phyloP scores from a whole-genome alignment of 92 coral and sea anemone genomes.

The Ricordea florida region DNA sequence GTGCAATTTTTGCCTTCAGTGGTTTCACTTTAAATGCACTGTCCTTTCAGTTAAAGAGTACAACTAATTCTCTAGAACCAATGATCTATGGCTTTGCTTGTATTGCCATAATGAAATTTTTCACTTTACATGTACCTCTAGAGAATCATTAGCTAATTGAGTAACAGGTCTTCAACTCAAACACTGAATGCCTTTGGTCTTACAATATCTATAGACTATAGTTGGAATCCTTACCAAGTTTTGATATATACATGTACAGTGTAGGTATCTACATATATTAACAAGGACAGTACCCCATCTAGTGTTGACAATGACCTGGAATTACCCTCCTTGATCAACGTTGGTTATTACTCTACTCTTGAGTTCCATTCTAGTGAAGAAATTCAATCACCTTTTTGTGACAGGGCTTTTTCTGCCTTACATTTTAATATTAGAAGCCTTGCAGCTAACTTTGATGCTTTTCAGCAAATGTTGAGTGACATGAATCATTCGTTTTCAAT shows the following conservation, averaged over 20 bases:
- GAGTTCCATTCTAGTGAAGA: constrained; percentile 44
- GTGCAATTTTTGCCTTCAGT: constrained; percentile 44
- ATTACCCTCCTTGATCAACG: constrained; percentile 31
- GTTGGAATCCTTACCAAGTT: constrained; percentile 21
- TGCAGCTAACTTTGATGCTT: constrained; percentile 5
- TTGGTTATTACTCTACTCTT: constrained; percentile 29
- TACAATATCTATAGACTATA: constrained; percentile 12
- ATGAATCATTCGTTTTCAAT: neutral
- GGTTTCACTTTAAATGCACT: constrained; percentile 54
- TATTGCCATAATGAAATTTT: constrained; percentile 25
- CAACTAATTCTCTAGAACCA: constrained; percentile 33
- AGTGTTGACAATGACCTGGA: constrained; percentile 27
- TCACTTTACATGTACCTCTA: constrained; percentile 26
- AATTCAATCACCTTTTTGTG: constrained; percentile 8
- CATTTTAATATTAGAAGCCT: constrained; percentile 32
- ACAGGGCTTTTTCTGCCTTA: constrained; percentile 22
- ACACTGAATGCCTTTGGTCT: constrained; percentile 48
- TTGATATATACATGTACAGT: no score
- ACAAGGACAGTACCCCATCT: constrained; percentile 23
- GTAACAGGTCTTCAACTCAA: constrained; percentile 36
- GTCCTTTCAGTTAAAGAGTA: constrained; percentile 43
- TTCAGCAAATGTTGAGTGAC: neutral
- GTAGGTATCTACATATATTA: no score
- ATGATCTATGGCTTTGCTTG: constrained; percentile 41
- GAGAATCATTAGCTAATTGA: constrained; percentile 22